These are phyloP conservation scores for Oryctolagus cuniculus DNA, from an alignment of 2,113 vertebrate species.

Conservation along the genomic window DNA sequence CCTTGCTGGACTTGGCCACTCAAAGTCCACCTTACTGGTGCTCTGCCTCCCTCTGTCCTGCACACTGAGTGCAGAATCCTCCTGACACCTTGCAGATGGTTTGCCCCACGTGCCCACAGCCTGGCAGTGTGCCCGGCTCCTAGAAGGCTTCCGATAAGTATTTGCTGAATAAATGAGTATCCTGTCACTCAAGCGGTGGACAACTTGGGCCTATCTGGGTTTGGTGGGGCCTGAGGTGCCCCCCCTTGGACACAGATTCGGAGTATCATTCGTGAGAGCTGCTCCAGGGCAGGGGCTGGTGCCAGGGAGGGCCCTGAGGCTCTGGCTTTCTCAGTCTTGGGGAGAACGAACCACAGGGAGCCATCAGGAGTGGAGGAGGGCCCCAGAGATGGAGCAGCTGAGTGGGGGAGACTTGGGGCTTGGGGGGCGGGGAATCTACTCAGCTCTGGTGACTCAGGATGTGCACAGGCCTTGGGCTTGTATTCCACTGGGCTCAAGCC, in stretches of 20 bases:
- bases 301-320: neutral
- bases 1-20: neutral
- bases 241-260: neutral
- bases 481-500: neutral
- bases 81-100: no score
- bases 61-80: neutral
- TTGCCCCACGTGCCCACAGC: fast-evolving
- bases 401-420: neutral
- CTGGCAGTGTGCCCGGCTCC: neutral
- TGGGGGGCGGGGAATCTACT: neutral
- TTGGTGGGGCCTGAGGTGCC: neutral
- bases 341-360: neutral
- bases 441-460: neutral
- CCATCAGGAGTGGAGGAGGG: neutral
- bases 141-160: neutral
- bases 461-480: neutral
- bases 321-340: neutral
- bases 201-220: neutral
- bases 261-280: neutral
- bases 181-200: neutral
- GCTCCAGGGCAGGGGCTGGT: neutral
- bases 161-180: neutral
- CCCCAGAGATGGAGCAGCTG: neutral
- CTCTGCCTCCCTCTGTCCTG: neutral
- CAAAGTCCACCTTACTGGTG: no score